Base-by-base conservation (phyloP, 2,888 invertebrate species). In the Epiblema foenella region DNA sequence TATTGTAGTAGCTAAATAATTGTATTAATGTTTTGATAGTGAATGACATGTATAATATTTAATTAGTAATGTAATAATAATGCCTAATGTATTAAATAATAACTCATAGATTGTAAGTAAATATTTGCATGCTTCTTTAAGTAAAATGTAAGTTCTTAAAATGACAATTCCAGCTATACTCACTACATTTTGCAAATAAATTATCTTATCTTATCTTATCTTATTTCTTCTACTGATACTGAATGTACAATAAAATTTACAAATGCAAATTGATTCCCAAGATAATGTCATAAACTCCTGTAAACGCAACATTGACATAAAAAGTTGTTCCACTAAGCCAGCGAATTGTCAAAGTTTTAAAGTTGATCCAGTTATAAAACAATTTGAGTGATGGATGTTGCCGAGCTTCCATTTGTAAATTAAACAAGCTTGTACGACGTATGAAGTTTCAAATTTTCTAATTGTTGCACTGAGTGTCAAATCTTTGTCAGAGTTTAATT, bases 371-470 rank as follows among this genome's bases (percentile, higher is more conserved):
- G 62, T 69, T 64, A 68, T 54, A 65, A 66, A 57, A 56, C 64
- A 69, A 67, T 73, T 73, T 73, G 64, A 58, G 54, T 69, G 66
- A 73, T 69, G 69, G 66, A 73, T 73, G 60, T 52, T 60, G 54
- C 64, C 46, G 51, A 39, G 56, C 51, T 12, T 17, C 64, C 66
- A 71, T 70, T 70, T 65, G 59, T 59, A 65, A 70, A 70, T 65
- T 52, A 33, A 42, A 12, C 49, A 42, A 24, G 59, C 59, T n/a
- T 57, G 39, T 49, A 52, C 51, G 51, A n/a, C 37, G 51, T 15
- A 24, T 29, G 15, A 66, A 66, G 57, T 58, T 54, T 24, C 11
- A 52, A 39, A 18, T 54, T 65, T 59, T 59, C 24, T 58, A 58
- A 65, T 60, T 65, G 42, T 42, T 54, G 54, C 54, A 46, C 46